Evolutionary conservation across 2,888 invertebrate species (phyloP).

Genomic region (Limnephilus auricula): DNA sequence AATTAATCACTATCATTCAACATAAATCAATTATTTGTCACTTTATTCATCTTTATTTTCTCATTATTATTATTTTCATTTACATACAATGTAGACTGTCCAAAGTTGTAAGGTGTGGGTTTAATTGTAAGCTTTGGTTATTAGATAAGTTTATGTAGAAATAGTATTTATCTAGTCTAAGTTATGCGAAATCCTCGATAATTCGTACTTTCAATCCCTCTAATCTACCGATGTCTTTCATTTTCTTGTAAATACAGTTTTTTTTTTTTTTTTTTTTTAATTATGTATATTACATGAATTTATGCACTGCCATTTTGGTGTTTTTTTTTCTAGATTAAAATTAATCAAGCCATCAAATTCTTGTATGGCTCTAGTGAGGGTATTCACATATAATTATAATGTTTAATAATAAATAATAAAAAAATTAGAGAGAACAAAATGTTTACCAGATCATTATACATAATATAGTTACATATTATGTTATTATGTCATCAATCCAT

Average conservation of each 20-base stretch:
- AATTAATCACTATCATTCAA: neutral
- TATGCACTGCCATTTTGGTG: neutral
- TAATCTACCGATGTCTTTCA: neutral
- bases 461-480: too few species aligned
- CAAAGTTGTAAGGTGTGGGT: conserved; percentile 13
- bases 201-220: neutral
- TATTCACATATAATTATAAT: neutral
- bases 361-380: too few species aligned
- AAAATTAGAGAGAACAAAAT: too few species aligned
- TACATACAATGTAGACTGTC: neutral
- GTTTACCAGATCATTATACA: too few species aligned
- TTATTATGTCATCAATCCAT: neutral
- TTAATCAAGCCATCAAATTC: neutral
- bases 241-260: neutral
- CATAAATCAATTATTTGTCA: neutral
- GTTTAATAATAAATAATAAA: neutral
- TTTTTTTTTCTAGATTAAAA: neutral
- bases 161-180: conserved; percentile 43
- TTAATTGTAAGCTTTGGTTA: neutral
- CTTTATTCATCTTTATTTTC: neutral
- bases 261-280: neutral
- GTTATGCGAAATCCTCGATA: conserved; percentile 22
- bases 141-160: conserved; percentile 23
- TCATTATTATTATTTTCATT: conserved; percentile 2
- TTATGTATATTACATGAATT: neutral